Evolutionary conservation across 1,140 invertebrate genomes (phyloP).

Genomic region (Dinoponera quadriceps): DNA sequence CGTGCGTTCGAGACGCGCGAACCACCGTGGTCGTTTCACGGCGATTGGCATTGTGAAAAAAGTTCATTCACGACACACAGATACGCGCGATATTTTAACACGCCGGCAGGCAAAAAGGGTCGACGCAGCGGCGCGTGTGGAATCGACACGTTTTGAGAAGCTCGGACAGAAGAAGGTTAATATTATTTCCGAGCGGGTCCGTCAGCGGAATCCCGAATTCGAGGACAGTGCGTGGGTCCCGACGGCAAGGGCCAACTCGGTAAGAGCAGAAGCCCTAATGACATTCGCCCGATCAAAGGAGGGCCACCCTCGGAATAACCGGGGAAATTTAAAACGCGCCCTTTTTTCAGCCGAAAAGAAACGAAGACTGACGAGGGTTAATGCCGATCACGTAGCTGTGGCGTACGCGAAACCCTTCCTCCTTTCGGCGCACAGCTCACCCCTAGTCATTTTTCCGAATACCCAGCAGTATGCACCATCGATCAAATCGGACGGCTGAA

Average conservation of each 20-base stretch:
- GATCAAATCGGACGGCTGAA: conserved; percentile 65
- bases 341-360: conserved; percentile 75
- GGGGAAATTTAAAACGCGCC: conserved; percentile 82
- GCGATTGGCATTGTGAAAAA: too few species aligned
- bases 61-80: too few species aligned
- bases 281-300: conserved; percentile 80
- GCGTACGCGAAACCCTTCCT: conserved; percentile 71
- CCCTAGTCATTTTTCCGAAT: conserved; percentile 72
- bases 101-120: neutral
- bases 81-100: too few species aligned
- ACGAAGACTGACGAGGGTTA: conserved; percentile 79
- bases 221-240: conserved; percentile 21
- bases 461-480: conserved; percentile 61
- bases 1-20: too few species aligned
- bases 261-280: conserved; percentile 75
- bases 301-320: conserved; percentile 78
- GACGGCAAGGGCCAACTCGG: conserved; percentile 38
- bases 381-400: conserved; percentile 80
- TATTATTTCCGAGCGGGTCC: conserved; percentile 26
- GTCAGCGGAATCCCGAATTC: conserved; percentile 25
- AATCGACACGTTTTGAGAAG: conserved; percentile 9
- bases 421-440: conserved; percentile 43
- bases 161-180: conserved; percentile 5
- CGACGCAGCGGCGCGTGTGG: neutral
- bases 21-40: too few species aligned